A percentile compares a stretch with the other conserved stretches of the same genome.
phyloP scores from a whole-genome alignment of 2,888 invertebrate genomes.

The Reticulitermes lucifugus region DNA sequence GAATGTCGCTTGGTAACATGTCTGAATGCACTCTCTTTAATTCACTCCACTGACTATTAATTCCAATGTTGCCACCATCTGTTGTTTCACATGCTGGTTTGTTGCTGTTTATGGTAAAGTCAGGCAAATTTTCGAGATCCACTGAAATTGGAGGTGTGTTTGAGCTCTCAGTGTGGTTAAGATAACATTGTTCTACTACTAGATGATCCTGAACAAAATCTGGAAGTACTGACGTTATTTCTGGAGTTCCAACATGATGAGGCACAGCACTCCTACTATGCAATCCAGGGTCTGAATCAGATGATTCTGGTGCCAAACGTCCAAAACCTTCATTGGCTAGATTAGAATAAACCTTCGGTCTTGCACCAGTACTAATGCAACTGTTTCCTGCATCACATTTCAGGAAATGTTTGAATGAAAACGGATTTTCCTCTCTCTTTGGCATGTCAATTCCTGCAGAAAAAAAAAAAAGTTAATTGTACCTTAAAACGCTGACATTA shows the following conservation, averaged over 20 bases:
- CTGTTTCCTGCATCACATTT: constrained; percentile 73
- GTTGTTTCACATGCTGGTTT: constrained; percentile 5
- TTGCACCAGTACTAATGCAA: constrained; percentile 78
- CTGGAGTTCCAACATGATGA: constrained; percentile 49
- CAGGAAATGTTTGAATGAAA: constrained; percentile 88
- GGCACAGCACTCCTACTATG: constrained; percentile 39
- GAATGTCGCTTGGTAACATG: constrained; percentile 45
- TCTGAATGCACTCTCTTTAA: constrained; percentile 33
- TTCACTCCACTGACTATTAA: constrained; percentile 47
- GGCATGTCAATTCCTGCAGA: constrained; percentile 65
- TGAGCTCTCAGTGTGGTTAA: constrained; percentile 64
- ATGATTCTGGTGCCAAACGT: constrained; percentile 21
- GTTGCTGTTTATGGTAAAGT: constrained; percentile 53
- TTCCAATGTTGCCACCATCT: background rate
- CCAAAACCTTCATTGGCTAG: constrained; percentile 42
- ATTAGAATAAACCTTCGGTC: constrained; percentile 76
- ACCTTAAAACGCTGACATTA: no score
- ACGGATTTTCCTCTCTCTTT: constrained; percentile 79
- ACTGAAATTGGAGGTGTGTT: constrained; percentile 66
- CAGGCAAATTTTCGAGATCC: constrained; percentile 76
- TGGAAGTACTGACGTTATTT: constrained; percentile 74
- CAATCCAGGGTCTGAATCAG: constrained; percentile 47
- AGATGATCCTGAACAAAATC: constrained; percentile 93
- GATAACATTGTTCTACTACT: constrained; percentile 81
- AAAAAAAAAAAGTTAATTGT: constrained; percentile 54